Percentiles rank a stretch among this genome's conserved stretches.
phyloP scores from a whole-genome alignment of 1,140 invertebrate genomes.

The Micrasema minimum region DNA sequence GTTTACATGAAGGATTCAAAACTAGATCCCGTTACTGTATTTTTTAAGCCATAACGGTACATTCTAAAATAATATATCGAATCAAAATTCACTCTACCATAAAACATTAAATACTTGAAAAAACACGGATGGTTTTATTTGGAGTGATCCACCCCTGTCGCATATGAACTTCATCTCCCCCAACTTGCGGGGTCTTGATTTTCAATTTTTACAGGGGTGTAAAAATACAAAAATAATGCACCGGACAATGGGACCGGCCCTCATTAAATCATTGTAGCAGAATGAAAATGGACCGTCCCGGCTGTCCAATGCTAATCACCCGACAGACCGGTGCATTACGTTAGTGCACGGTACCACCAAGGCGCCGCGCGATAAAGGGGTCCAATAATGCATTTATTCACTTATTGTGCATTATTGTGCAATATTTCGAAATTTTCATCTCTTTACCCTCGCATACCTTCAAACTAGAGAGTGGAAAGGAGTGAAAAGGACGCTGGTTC shows the following conservation, averaged over 20 bases:
- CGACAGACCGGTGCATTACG: background rate
- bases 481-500: no score
- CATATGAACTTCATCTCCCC: slow-evolving; percentile 12
- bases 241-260: slow-evolving; percentile 22
- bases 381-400: slow-evolving; percentile 4
- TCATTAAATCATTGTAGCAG: slow-evolving; percentile 36
- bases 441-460: no score
- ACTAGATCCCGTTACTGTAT: no score
- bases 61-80: no score
- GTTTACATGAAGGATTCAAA: no score
- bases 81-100: no score
- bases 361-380: slow-evolving; percentile 12
- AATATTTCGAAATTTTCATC: no score
- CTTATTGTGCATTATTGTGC: no score
- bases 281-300: slow-evolving; percentile 19
- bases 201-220: slow-evolving; percentile 6
- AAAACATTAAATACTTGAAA: no score
- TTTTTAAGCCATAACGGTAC: no score
- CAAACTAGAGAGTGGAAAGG: no score
- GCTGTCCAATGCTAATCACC: slow-evolving; percentile 23
- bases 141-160: slow-evolving; percentile 6
- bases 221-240: slow-evolving; percentile 23
- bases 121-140: no score
- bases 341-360: background rate
- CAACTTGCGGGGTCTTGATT: slow-evolving; percentile 14